A percentile compares a stretch with the other conserved stretches of the same genome.
Conservation (phyloP, 2,113 vertebrate genomes). For the Cavia porcellus region DNA sequence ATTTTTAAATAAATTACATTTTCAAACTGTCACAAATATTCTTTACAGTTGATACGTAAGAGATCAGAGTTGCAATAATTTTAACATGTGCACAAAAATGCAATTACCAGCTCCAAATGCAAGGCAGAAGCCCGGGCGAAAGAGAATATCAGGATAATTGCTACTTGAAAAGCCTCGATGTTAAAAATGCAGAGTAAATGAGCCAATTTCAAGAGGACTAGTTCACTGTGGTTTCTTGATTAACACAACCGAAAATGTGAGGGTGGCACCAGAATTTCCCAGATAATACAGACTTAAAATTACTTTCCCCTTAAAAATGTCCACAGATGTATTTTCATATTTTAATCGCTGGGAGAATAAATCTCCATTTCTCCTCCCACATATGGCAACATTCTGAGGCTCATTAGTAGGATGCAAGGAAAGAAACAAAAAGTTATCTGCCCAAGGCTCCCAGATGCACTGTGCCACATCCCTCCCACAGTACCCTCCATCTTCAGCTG, state of each 20-base stretch:
- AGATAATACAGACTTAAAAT: not conserved
- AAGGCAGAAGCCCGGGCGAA: not conserved
- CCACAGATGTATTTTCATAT: not conserved
- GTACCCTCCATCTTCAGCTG: too few relatives aligned
- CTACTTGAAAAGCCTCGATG: not conserved
- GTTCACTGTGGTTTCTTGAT: not conserved
- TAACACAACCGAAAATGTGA: not conserved
- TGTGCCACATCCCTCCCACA: accelerated
- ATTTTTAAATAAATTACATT: not conserved
- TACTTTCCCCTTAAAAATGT: not conserved
- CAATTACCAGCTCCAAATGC: not conserved
- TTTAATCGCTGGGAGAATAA: not conserved
- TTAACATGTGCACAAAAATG: not conserved
- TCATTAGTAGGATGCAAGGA: not conserved
- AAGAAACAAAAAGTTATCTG: not conserved
- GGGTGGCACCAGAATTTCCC: not conserved
- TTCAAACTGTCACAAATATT: not conserved
- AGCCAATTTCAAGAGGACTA: not conserved
- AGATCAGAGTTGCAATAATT: not conserved
- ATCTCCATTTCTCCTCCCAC: not conserved
- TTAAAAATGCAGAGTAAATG: not conserved
- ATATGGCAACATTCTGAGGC: not conserved
- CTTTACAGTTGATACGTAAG: not conserved
- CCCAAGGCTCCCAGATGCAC: not conserved
- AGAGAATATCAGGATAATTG: not conserved